Conservation (phyloP, 2,888 invertebrate species). For the Apodemia hepburni region DNA sequence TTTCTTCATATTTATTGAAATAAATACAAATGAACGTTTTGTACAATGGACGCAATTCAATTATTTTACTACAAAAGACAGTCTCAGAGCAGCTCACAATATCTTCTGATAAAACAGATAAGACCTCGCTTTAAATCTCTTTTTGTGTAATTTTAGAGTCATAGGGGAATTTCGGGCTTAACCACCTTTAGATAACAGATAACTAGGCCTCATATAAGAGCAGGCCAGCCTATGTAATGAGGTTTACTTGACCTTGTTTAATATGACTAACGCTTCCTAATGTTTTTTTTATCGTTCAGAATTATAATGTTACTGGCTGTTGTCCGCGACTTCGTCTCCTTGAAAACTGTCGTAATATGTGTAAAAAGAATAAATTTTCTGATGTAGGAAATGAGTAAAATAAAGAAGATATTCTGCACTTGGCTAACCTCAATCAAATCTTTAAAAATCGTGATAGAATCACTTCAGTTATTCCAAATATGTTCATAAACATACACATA, state of each 20-base stretch:
- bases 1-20: neutral
- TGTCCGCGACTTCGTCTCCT: no score
- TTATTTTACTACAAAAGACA: conserved; percentile 45
- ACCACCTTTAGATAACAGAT: conserved; percentile 76
- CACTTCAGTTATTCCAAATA: no score
- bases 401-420: no score
- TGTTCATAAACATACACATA: no score
- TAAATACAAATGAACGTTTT: conserved; percentile 5
- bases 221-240: conserved; percentile 49
- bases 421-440: no score
- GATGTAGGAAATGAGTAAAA: no score
- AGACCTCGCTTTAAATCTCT: conserved; percentile 63
- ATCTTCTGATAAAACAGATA: conserved; percentile 74
- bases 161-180: conserved; percentile 73
- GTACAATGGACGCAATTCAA: conserved; percentile 6
- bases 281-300: neutral
- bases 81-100: conserved; percentile 50
- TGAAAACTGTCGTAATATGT: no score
- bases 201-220: conserved; percentile 54
- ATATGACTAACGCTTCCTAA: neutral
- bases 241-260: conserved; percentile 32
- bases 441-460: no score
- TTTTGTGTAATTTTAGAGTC: conserved; percentile 70
- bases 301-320: no score
- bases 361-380: no score